phyloP scores from a whole-genome alignment of 2,113 vertebrate genomes.

The Pao palembangensis region DNA sequence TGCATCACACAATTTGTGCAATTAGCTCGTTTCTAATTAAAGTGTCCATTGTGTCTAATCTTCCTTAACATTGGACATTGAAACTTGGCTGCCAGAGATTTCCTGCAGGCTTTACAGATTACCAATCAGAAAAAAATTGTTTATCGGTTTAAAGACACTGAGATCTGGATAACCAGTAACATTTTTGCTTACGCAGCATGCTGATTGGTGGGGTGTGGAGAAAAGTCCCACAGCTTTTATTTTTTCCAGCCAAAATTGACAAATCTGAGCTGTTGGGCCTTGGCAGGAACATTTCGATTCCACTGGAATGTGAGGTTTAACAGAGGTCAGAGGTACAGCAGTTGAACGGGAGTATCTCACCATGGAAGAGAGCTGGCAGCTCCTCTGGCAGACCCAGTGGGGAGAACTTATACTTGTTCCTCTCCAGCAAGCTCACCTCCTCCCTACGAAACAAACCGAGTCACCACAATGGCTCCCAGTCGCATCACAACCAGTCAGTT shows the following conservation, averaged over 20 bases:
- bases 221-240: no score
- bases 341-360: constrained; percentile 66
- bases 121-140: constrained; percentile 28
- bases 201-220: no score
- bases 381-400: constrained; percentile 80
- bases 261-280: constrained; percentile 5
- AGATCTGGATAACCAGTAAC: no score
- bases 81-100: constrained; percentile 36
- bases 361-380: constrained; percentile 82
- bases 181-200: no score
- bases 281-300: constrained; percentile 20
- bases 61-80: constrained; percentile 19
- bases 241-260: neutral
- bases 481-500: constrained; percentile 20
- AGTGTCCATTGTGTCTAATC: constrained; percentile 27
- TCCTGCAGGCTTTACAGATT: constrained; percentile 32
- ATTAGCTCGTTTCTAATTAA: constrained; percentile 36
- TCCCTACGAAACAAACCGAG: constrained; percentile 77
- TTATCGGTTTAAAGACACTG: constrained; percentile 29
- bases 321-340: constrained; percentile 25
- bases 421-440: constrained; percentile 85
- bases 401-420: constrained; percentile 93
- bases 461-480: constrained; percentile 23
- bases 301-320: constrained; percentile 29
- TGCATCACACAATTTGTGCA: constrained; percentile 2